Evolutionary conservation across 2,888 invertebrate species (phyloP).

Genomic region (Hermodice carunculata): DNA sequence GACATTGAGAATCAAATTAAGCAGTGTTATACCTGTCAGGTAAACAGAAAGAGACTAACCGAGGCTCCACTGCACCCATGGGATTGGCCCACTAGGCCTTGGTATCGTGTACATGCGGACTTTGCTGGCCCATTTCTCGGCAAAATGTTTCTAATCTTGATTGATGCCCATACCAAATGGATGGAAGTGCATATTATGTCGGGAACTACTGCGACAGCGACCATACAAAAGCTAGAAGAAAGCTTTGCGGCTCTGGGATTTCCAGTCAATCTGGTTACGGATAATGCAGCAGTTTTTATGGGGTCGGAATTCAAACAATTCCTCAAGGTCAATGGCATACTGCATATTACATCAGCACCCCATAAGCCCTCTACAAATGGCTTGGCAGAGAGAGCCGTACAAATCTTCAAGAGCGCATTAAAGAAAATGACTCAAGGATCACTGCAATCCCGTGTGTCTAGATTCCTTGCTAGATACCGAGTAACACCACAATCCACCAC

Average conservation of each 20-base stretch:
- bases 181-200: not conserved
- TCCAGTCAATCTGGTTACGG: constrained; percentile 5
- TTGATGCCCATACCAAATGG: constrained; percentile 7
- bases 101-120: constrained; percentile 7
- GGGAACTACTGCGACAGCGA: not conserved
- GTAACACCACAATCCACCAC: constrained; percentile 3
- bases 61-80: constrained; percentile 7
- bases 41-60: not conserved
- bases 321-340: constrained; percentile 10
- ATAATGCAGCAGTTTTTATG: constrained; percentile 18
- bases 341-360: constrained; percentile 8
- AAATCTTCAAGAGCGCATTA: not conserved
- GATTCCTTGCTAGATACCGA: constrained; percentile 2
- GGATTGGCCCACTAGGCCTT: not conserved
- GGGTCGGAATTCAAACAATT: not conserved
- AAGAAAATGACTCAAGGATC: not conserved
- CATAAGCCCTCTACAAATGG: constrained; percentile 6
- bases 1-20: constrained; percentile 1
- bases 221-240: not conserved
- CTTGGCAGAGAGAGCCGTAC: not conserved
- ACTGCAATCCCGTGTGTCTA: not conserved
- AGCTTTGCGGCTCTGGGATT: constrained; percentile 5
- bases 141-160: not conserved
- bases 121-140: not conserved
- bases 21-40: not conserved